These are phyloP conservation scores for Sylvia atricapilla DNA, from an alignment of 2,113 vertebrate species.

Conservation along the genomic window DNA sequence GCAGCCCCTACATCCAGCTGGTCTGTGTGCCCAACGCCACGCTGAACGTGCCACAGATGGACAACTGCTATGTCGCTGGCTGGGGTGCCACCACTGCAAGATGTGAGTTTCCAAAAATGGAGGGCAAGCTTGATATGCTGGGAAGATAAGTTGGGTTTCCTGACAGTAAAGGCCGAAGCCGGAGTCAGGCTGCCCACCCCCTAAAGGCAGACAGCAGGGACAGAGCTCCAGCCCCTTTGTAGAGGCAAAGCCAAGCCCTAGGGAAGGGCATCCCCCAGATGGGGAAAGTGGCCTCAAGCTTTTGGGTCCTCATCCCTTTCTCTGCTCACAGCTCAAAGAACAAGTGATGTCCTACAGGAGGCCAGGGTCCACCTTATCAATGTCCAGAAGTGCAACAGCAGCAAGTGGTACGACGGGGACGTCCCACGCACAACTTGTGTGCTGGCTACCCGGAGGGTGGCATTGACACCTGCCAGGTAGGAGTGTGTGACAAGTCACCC, in stretches of 20 bases:
- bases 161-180: background rate
- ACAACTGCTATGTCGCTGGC: slow-evolving; percentile 5
- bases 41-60: background rate
- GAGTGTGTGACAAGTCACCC: accelerated
- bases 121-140: background rate
- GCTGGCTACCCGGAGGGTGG: background rate
- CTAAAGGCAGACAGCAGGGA: background rate
- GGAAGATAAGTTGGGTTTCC: background rate
- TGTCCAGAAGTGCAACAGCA: background rate
- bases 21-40: background rate
- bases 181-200: background rate
- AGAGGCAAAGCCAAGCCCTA: background rate
- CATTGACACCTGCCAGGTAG: slow-evolving; percentile 3
- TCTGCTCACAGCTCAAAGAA: background rate
- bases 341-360: background rate
- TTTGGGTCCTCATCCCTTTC: background rate
- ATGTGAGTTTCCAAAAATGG: background rate
- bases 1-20: background rate
- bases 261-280: background rate
- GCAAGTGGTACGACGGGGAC: background rate
- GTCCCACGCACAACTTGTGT: background rate
- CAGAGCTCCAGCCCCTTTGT: accelerated
- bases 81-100: background rate
- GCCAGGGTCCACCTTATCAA: background rate
- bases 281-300: accelerated